Evolutionary conservation across 2,797 vertebrate genomes (phyloP), one percentile per base, ranked within the genome.

Genomic region (Melanotaenia trifasciata): DNA sequence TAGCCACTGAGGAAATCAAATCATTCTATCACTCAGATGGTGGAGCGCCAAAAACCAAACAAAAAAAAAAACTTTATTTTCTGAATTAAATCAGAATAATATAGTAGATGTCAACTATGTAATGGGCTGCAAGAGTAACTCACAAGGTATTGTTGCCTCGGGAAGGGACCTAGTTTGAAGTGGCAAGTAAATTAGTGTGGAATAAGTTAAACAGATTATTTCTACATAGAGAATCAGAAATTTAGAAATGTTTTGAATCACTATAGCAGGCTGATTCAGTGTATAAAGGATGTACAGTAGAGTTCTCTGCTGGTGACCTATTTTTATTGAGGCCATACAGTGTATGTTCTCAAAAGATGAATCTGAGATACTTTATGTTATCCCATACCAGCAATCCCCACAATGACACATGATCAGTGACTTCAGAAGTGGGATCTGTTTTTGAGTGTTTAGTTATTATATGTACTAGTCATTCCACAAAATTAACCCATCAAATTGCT

Each of bases 1-100:
- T 35, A 65, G 84, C 68, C 89, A 84, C 87, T 20, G 30, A 89
- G 88, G 84, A 89, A 78, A 86, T 84, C 53, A 80, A 66, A 76
- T 76, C 51, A 33, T 64, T 61, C 64, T 70, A 72, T 57, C 54
- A 80, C 75, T 87, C 75, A 80, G 59, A 66, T 73, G 86, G 28
- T 30, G 28, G 28, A 30, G 28, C 4, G 28, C 28, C 28, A 30
- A 30, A 30, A 30, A 14, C 84, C 70, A 72, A 30, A 86, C 64
- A 80, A 66, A 30, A 14, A 85, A 80, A 72, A 40, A 57, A 28
- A 13, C 16, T 74, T 65, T 75, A 61, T 84, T 43, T 64, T 78
- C 45, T 71, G 33, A 75, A 74, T 71, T 36, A 75, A 74, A 61
- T 58, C 4, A 14, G 1, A 53, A 11, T 18, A 3, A 22, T 9